Percentiles rank a stretch among this genome's conserved stretches.
Conservation (phyloP, 2,797 vertebrate species). For the Chromobotia macracanthus region DNA sequence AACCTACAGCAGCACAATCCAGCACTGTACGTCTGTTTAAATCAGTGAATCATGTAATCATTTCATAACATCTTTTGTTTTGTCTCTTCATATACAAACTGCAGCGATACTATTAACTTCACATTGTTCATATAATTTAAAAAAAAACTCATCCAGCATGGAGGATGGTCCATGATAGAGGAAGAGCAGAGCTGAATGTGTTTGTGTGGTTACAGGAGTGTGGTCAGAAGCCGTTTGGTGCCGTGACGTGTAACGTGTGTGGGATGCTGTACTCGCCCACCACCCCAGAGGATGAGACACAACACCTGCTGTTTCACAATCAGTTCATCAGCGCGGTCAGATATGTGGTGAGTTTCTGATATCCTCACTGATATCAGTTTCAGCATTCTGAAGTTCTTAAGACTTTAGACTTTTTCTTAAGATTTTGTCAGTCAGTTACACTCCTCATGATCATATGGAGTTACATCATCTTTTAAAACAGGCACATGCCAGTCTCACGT, state of each 20-base stretch:
- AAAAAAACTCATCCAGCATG: too few species aligned
- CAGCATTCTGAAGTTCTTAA: too few species aligned
- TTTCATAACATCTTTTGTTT: too few species aligned
- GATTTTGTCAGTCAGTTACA: neutral
- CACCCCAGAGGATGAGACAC: slow-evolving; percentile 95
- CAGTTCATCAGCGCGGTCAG: slow-evolving; percentile 98
- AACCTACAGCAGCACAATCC: slow-evolving; percentile 77
- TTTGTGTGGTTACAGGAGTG: slow-evolving; percentile 80
- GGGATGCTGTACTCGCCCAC: slow-evolving; percentile 97
- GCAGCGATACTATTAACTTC: too few species aligned
- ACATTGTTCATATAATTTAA: too few species aligned
- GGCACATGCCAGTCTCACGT: too few species aligned
- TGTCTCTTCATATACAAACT: too few species aligned
- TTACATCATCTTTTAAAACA: neutral
- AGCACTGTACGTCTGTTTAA: slow-evolving; percentile 78
- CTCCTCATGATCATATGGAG: neutral
- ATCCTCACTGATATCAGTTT: neutral
- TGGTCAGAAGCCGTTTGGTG: slow-evolving; percentile 93
- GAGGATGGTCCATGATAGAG: too few species aligned
- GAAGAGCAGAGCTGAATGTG: neutral
- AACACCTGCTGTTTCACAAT: slow-evolving; percentile 97
- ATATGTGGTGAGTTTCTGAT: slow-evolving; percentile 86
- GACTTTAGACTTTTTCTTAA: too few species aligned
- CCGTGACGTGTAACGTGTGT: slow-evolving; percentile 91
- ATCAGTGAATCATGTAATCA: too few species aligned